phyloP scores from a whole-genome alignment of 1,140 invertebrate species.

The Zaprionus davidi region DNA sequence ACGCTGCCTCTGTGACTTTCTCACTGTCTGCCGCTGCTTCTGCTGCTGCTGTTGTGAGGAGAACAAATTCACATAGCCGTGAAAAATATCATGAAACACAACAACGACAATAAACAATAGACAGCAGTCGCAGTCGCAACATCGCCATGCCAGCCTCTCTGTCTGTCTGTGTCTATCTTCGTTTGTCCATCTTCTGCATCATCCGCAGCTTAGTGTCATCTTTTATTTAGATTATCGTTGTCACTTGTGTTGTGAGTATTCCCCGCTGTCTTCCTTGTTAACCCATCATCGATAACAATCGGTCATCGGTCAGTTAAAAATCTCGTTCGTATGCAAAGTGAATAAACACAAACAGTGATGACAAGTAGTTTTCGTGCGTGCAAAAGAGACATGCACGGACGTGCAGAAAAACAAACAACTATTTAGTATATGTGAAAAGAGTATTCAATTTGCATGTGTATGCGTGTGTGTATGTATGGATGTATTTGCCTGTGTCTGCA shows the following conservation, averaged over 20 bases:
- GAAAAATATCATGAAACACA: constrained; percentile 53
- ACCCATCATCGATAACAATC: constrained; percentile 25
- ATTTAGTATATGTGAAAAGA: not conserved
- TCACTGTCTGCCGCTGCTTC: constrained; percentile 25
- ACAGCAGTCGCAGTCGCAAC: constrained; percentile 29
- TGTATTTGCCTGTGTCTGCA: not conserved
- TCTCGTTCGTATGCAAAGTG: constrained; percentile 35
- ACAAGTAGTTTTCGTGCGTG: constrained; percentile 16
- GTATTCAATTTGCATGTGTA: not conserved
- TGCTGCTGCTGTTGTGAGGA: constrained; percentile 48
- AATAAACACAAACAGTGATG: constrained; percentile 27
- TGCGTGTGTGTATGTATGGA: not conserved
- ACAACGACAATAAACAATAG: constrained; percentile 54
- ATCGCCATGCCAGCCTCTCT: constrained; percentile 8
- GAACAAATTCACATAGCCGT: constrained; percentile 56
- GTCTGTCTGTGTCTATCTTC: constrained; percentile 6
- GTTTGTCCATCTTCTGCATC: constrained; percentile 21
- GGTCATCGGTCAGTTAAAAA: constrained; percentile 24
- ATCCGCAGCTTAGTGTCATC: constrained; percentile 1
- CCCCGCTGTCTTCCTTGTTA: not conserved
- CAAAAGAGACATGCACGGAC: not conserved
- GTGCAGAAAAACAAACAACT: constrained; percentile 1
- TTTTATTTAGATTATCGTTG: constrained; percentile 8
- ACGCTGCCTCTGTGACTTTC: constrained; percentile 31
- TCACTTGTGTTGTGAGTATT: constrained; percentile 1